A percentile compares a stretch with the other conserved stretches of the same genome.
phyloP scores from a whole-genome alignment of 2,888 invertebrate species.

The Pegoplata infirma region DNA sequence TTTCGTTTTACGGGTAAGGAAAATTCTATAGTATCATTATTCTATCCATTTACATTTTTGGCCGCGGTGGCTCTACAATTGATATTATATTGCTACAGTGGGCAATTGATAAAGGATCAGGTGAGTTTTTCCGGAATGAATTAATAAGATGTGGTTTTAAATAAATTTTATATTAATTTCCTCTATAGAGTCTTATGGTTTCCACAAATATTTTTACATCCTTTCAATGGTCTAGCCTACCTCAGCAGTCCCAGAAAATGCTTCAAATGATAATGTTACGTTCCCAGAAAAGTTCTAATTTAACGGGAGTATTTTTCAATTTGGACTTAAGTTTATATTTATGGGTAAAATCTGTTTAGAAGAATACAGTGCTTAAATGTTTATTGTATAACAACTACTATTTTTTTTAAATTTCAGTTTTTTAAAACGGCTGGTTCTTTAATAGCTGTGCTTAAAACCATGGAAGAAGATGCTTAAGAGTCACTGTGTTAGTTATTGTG shows the following conservation, averaged over 20 bases:
- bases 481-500: background rate
- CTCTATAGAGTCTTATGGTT: constrained; percentile 9
- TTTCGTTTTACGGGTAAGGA: constrained; percentile 17
- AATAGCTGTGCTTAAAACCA: constrained; percentile 28
- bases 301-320: constrained; percentile 45
- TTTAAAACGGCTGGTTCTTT: constrained; percentile 46
- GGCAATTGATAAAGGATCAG: constrained; percentile 41
- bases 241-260: constrained; percentile 17
- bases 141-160: no score
- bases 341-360: constrained; percentile 27
- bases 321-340: constrained; percentile 49
- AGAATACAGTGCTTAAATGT: background rate
- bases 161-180: background rate
- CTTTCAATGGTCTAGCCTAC: constrained; percentile 28
- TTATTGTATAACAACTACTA: no score
- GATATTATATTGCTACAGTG: constrained; percentile 43
- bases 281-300: constrained; percentile 19
- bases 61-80: constrained; percentile 35
- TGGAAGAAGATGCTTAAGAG: background rate
- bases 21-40: background rate
- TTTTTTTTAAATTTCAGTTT: constrained; percentile 8
- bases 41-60: constrained; percentile 23
- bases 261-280: constrained; percentile 48
- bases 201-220: constrained; percentile 12
- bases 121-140: constrained; percentile 12